Conservation (phyloP, 2,888 invertebrate species). For the Metallyticus violacea region DNA sequence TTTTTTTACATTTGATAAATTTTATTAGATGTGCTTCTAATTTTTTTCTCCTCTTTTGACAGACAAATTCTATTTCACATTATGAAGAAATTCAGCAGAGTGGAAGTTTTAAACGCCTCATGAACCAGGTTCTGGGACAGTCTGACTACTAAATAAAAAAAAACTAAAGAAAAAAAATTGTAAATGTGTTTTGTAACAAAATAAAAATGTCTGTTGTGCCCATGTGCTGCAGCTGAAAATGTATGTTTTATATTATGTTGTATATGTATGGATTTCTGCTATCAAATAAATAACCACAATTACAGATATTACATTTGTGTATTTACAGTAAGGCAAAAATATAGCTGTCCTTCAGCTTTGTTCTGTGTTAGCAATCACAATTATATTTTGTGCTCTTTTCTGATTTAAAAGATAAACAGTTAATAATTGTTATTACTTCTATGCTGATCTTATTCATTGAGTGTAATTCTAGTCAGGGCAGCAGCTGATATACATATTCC, state of each 20-base stretch:
- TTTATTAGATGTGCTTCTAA: not conserved
- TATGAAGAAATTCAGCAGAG: slow-evolving; percentile 87
- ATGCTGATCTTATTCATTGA: slow-evolving; percentile 5
- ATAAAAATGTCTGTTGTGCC: not conserved
- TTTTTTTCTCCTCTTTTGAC: slow-evolving; percentile 40
- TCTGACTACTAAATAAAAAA: slow-evolving; percentile 11
- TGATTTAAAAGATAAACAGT: not conserved
- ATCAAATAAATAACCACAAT: not conserved
- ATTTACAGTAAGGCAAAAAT: not conserved
- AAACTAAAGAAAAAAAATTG: not conserved
- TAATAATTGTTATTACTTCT: slow-evolving; percentile 3
- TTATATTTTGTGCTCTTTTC: not conserved
- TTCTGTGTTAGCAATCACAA: not conserved
- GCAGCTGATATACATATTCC: not conserved
- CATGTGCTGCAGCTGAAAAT: not conserved
- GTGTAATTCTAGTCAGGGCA: slow-evolving; percentile 29
- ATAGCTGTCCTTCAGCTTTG: not conserved
- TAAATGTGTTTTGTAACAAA: not conserved
- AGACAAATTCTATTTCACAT: slow-evolving; percentile 65
- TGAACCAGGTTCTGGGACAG: slow-evolving; percentile 86
- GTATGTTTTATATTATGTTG: not conserved
- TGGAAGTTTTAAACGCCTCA: slow-evolving; percentile 87
- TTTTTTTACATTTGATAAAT: not conserved
- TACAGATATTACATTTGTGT: not conserved
- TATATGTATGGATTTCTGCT: not conserved